These are phyloP conservation scores for Morone chrysops DNA, from an alignment of 2,113 vertebrate species.

Conservation along the genomic window DNA sequence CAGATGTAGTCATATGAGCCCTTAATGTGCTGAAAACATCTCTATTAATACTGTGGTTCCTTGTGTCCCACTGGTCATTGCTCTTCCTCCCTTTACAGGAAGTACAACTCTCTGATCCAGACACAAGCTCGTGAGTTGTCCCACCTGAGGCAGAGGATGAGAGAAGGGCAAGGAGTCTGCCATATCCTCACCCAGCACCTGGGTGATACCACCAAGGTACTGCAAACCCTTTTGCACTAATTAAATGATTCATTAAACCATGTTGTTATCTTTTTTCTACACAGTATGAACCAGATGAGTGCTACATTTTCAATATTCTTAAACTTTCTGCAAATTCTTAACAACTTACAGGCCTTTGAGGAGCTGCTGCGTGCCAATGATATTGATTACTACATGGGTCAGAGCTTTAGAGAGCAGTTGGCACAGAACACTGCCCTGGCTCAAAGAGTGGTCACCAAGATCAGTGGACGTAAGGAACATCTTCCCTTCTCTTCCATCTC, in stretches of 20 bases:
- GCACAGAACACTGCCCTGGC: slow-evolving; percentile 88
- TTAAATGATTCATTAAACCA: neutral
- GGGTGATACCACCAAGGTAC: slow-evolving; percentile 86
- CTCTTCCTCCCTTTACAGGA: slow-evolving; percentile 80
- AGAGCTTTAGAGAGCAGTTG: slow-evolving; percentile 94
- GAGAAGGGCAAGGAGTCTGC: slow-evolving; percentile 89
- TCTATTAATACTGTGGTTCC: neutral
- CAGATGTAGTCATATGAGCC: neutral
- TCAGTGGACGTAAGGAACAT: slow-evolving; percentile 87
- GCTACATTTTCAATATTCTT: neutral
- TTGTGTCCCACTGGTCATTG: neutral
- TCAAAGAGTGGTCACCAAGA: slow-evolving; percentile 88
- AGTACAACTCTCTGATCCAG: slow-evolving; percentile 95
- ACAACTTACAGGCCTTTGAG: slow-evolving; percentile 87
- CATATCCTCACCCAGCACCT: slow-evolving; percentile 91
- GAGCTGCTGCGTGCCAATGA: slow-evolving; percentile 93
- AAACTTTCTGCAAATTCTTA: neutral
- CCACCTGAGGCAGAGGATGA: slow-evolving; percentile 91
- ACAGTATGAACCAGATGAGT: neutral
- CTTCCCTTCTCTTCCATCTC: too few species aligned
- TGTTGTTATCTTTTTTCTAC: neutral
- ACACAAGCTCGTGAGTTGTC: slow-evolving; percentile 97
- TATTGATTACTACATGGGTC: slow-evolving; percentile 96
- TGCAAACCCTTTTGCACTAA: neutral
- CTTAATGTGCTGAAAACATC: neutral